phyloP scores from a whole-genome alignment of 2,113 vertebrate species.

The Prionailurus viverrinus region DNA sequence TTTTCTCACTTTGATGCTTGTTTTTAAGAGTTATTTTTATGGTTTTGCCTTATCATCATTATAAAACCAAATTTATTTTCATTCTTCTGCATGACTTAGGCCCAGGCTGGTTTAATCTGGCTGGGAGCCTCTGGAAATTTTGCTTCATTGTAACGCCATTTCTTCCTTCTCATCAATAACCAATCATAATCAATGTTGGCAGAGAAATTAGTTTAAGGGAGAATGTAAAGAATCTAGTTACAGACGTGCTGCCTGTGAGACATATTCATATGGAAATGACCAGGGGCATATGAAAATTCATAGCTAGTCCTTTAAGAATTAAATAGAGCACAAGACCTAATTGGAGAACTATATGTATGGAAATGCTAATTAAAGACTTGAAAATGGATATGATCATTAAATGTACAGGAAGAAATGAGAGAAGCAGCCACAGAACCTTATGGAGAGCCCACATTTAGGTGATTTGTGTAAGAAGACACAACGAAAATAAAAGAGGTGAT shows the following conservation, averaged over 20 bases:
- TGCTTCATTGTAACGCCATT: background rate
- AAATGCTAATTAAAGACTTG: background rate
- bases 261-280: background rate
- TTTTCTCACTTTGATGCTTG: background rate
- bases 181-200: background rate
- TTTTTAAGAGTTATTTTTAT: background rate
- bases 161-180: background rate
- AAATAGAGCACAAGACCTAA: background rate
- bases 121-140: background rate
- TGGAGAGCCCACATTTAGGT: background rate
- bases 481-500: background rate
- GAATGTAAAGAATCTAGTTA: background rate
- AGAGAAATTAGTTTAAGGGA: constrained; percentile 4
- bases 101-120: background rate
- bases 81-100: background rate
- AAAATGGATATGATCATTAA: background rate
- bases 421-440: background rate
- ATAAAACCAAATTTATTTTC: background rate
- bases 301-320: background rate
- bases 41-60: background rate
- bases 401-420: background rate
- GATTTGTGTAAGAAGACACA: background rate
- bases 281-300: background rate
- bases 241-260: background rate
- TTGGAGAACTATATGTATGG: background rate